phyloP scores from a whole-genome alignment of 2,888 invertebrate species.

The Ennomos erosarius region DNA sequence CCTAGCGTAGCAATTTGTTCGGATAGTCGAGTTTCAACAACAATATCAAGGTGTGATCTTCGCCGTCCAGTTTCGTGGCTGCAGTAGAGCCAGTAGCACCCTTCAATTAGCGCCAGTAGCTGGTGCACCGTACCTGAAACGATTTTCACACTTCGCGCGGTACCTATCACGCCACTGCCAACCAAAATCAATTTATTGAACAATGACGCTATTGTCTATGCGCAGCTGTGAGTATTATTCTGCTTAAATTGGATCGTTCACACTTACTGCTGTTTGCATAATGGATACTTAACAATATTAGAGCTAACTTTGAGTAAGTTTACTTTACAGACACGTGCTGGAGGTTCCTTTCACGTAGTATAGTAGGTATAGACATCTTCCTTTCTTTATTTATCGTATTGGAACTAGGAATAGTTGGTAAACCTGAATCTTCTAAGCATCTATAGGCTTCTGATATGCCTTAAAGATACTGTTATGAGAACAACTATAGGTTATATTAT shows the following conservation, averaged over 20 bases:
- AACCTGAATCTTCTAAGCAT: too few relatives aligned
- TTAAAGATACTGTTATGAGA: too few relatives aligned
- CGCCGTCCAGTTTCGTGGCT: background rate
- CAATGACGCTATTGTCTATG: conserved; percentile 23
- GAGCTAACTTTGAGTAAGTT: too few relatives aligned
- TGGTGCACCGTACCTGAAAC: conserved; percentile 13
- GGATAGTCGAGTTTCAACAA: too few relatives aligned
- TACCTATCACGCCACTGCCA: background rate
- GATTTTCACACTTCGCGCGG: conserved; percentile 23
- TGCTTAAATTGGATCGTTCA: conserved; percentile 20
- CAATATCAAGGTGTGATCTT: background rate
- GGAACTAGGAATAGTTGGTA: too few relatives aligned
- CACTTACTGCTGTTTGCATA: conserved; percentile 11
- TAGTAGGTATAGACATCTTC: too few relatives aligned
- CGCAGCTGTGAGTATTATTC: conserved; percentile 13
- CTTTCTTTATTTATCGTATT: too few relatives aligned
- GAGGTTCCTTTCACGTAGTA: too few relatives aligned
- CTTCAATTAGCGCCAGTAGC: conserved; percentile 20
- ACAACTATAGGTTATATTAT: too few relatives aligned
- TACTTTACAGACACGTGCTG: too few relatives aligned
- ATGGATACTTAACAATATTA: background rate
- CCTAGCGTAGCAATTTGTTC: too few relatives aligned
- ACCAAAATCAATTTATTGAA: conserved; percentile 16
- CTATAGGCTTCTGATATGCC: too few relatives aligned
- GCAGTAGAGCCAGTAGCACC: conserved; percentile 7